Evolutionary conservation across 2,888 invertebrate species (phyloP).

Genomic region (Molanna angustata): DNA sequence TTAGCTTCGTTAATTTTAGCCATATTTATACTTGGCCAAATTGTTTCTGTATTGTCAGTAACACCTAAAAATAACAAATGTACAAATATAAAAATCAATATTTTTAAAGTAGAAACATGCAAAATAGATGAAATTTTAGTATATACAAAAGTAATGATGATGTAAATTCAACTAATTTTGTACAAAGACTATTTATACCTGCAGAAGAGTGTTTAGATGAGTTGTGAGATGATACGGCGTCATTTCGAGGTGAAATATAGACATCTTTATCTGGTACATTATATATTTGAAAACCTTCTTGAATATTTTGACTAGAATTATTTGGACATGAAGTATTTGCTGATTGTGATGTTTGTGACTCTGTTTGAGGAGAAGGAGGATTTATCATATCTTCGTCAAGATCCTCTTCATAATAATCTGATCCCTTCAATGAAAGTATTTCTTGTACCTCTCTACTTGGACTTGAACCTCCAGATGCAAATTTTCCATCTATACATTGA

Average conservation of each 20-base stretch:
- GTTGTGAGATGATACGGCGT: constrained; percentile 14
- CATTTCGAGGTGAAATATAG: constrained; percentile 16
- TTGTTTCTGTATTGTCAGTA: constrained; percentile 39
- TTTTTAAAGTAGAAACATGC: too few species aligned
- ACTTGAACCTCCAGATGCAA: constrained; percentile 81
- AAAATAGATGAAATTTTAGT: too few species aligned
- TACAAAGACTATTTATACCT: too few species aligned
- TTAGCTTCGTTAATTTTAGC: constrained; percentile 49
- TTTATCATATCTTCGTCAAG: constrained; percentile 25
- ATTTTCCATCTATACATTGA: constrained; percentile 41
- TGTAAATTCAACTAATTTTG: too few species aligned
- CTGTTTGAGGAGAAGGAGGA: not conserved
- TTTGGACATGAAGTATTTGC: constrained; percentile 16
- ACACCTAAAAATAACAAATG: constrained; percentile 6
- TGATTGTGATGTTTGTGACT: constrained; percentile 4
- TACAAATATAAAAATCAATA: too few species aligned
- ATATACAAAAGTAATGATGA: too few species aligned
- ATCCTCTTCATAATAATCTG: constrained; percentile 30
- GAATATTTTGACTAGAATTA: too few species aligned
- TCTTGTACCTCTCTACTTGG: constrained; percentile 88
- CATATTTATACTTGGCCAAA: constrained; percentile 51
- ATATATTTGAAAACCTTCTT: constrained; percentile 26
- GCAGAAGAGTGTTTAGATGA: constrained; percentile 15
- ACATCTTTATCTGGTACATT: constrained; percentile 18
- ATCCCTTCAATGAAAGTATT: constrained; percentile 71